Evolutionary conservation across 2,888 invertebrate genomes (phyloP), one percentile per base, ranked within the genome.

Genomic region (Oithona nana): DNA sequence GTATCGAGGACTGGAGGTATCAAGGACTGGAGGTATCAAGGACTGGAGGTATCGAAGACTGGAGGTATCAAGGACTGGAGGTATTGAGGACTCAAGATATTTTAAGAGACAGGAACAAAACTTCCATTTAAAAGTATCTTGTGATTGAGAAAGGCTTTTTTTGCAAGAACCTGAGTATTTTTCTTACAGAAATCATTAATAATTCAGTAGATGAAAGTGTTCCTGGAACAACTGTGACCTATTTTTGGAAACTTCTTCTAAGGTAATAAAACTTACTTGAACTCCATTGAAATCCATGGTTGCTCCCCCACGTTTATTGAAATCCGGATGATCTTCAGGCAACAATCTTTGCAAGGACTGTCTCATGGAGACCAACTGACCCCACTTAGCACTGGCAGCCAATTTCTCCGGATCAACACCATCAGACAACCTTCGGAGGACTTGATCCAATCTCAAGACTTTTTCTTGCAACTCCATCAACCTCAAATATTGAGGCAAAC

Each of bases 241-340:
- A n/a, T n/a, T n/a, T n/a, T n/a, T n/a, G n/a, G 11, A 24, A 24
- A 16, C 8, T 39, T 39, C 39, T 24, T 24, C 2, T 3, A 3
- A 24, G 11, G 16, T 2, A 16, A 20, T 54, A 24, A 3, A 54
- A 54, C 16, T 24, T 54, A 54, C 54, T 26, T 54, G 4, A 2
- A 54, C 54, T 54, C 54, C 54, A 11, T 54, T 54, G 26, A 54
- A 54, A 26, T 54, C 54, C 54, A 54, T 54, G 54, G 26, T 26
- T 6, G 26, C 54, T 24, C 24, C 26, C 26, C 54, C 2, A 24
- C 26, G 20, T 26, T 3, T 54, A 16, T 20, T 26, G 26, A 54
- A 54, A 16, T 54, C 54, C 26, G 54, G 54, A 11, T 54, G 54
- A 16, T 26, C 24, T 54, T 54, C 54, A 26, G 54, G 54, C 26